Base-by-base conservation (phyloP, 2,888 invertebrate genomes). In the Heteromurus nitidus region DNA sequence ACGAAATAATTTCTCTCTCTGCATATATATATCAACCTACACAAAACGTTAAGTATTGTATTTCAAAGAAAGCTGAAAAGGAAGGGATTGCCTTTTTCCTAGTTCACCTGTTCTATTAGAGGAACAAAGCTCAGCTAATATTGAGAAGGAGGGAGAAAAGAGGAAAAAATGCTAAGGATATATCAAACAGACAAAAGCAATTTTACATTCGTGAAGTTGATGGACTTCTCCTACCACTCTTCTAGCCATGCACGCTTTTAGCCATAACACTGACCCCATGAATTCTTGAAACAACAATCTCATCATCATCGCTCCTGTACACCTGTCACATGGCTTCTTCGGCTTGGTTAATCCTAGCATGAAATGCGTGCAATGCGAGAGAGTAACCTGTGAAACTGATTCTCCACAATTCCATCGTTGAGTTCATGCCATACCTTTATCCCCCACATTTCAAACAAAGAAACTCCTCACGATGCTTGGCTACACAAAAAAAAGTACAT, bases 301-400 rank as follows among this genome's bases (percentile, higher is more conserved):
- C 75, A 75, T 75, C 75, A 67, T 42, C 67, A 24, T 58, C 58
- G 18, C 55, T 47, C n/a, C n/a, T 9, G 42, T 75, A 58, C 75
- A 75, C 75, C 75, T 75, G 75, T 75, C 75, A 75, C 67, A 72
- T 62, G 60, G 53, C 73, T 70, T 50, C 73, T 70, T 50, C 74
- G 31, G 74, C 26, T 44, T 74, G 74, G 74, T 55, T 74, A 74
- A 74, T 53, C 74, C 42, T 26, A 74, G 74, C 74, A 55, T 69
- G 22, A n/a, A 44, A 65, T 67, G 47, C 18, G 60, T 60, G 64
- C 73, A 65, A 74, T 50, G 53, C 50, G 18, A n/a, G n/a, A n/a
- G n/a, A 64, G 74, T 36, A 53, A 50, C 74, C 74, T 26, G 36
- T 30, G 26, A 18, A 74, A 64, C 53, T 64, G 18, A 64, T 31